Evolutionary conservation across 2,113 vertebrate species (phyloP), one percentile per base, ranked within the genome.

Genomic region (Nyctereutes procyonoides): DNA sequence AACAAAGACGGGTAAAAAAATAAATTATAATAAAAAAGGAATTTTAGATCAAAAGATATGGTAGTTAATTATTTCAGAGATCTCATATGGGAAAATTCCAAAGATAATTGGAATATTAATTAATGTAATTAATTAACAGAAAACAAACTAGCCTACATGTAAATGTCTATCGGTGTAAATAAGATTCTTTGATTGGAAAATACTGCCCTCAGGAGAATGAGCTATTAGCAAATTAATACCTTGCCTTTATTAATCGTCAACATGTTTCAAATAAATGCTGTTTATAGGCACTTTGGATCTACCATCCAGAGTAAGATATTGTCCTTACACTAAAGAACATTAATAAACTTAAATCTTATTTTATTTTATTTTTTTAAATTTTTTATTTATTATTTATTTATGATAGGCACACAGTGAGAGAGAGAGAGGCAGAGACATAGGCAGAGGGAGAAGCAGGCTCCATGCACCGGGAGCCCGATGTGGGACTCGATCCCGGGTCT

Each of bases 111-210:
- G 28, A 51, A 80, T 56, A 85, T 38, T 89, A 93, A 89, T 84
- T 84, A 89, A 84, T 51, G 16, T 76, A 76, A 20, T 94, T 94
- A 82, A 94, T 85, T 90, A 85, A 84, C 63, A 65, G 53, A 55
- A 38, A 48, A 53, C 62, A 95, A 80, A 9, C 20, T 55, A 86
- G 53, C 5, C 8, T 71, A 51, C 71, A 56, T 84, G 26, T 48
- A 56, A 84, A 51, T 94, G 9, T 58, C 14, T 81, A 13, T 81
- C 74, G 5, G 17, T 51, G 1, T 87, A 81, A 92, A 74, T 87
- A 76, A 85, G 28, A 2, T 51, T 4, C 62, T 92, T 87, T 60
- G 19, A 94, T 82, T 87, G 58, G 16, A 69, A 82, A 62, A 55
- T 38, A 82, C 19, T 53, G 26, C 0, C 20, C 19, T 35, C 32